Conservation (phyloP, 2,888 invertebrate species). For the Drosophila flavopinicola region DNA sequence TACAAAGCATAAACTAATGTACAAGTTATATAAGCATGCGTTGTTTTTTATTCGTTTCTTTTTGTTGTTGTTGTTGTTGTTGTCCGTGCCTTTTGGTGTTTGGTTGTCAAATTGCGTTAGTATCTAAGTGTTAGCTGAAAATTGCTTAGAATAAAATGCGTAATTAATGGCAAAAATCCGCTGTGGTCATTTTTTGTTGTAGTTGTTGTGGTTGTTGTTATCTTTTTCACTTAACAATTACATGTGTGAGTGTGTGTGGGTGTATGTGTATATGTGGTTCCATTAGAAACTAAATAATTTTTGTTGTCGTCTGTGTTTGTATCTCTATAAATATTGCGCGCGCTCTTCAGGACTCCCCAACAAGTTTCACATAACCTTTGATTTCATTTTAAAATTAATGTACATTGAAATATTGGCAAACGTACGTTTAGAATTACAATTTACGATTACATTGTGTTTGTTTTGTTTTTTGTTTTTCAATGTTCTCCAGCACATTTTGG, state of each 20-base stretch:
- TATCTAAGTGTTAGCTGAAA: conserved; percentile 55
- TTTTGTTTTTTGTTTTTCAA: conserved; percentile 25
- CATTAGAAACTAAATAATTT: conserved; percentile 73
- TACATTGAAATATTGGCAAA: conserved; percentile 69
- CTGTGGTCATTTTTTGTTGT: conserved; percentile 53
- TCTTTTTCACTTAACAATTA: conserved; percentile 44
- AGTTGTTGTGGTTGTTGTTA: too few species aligned
- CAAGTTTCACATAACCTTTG: conserved; percentile 66
- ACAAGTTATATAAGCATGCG: conserved; percentile 18
- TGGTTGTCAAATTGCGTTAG: conserved; percentile 36
- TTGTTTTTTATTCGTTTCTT: conserved; percentile 5
- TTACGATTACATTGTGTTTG: conserved; percentile 36
- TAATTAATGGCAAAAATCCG: conserved; percentile 74
- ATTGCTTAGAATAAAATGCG: conserved; percentile 72
- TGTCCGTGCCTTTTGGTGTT: conserved; percentile 60
- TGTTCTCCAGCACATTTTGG: conserved; percentile 72
- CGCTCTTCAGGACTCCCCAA: conserved; percentile 42
- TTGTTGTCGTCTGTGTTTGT: conserved; percentile 32
- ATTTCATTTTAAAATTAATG: conserved; percentile 58
- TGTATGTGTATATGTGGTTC: conserved; percentile 17
- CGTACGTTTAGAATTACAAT: conserved; percentile 43
- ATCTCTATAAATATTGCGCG: conserved; percentile 59
- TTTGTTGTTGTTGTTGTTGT: conserved; percentile 15
- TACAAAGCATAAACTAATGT: conserved; percentile 26
- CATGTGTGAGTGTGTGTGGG: conserved; percentile 22